Base-by-base conservation (phyloP, 1,140 invertebrate species). In the Caenorhabditis latens region DNA sequence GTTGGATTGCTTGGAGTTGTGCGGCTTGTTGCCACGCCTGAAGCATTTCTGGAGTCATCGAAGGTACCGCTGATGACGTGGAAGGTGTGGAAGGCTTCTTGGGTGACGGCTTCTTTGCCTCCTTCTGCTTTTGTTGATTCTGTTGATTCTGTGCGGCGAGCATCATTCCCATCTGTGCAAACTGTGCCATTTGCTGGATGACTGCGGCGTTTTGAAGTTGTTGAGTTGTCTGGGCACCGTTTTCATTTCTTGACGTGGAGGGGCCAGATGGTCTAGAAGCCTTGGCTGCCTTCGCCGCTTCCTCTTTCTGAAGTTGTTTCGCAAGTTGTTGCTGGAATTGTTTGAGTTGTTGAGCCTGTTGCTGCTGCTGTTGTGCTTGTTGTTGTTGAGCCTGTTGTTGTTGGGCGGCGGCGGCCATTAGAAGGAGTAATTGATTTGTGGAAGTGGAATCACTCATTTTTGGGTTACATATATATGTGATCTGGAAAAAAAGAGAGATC, bases 371-470 rank as follows among this genome's bases (percentile, higher is more conserved):
- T 5, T 24, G n/a, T 13, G 8, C 8, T 65, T 43, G 58, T 40
- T 65, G 84, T 46, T 84, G 85, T 13, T 86, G 85, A 21, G 82
- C 71, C 32, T 86, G 86, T 40, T 63, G 46, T 46, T 71, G 65
- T 46, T 71, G 65, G 8, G n/a, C n/a, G n/a, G 65, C 65, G 2
- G 63, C 63, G n/a, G 71, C 71, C 11, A 79, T 48, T 7, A 79
- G 71, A 53, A 79, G 71, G 9, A 79, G 46, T 7, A 79, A n/a
- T 9, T 79, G 71, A 53, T 79, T 79, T 16, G 71, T 50, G 14
- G 50, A 8, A 61, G 57, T 16, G 57, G 19, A 24, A 61, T 32
- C 32, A 32, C 32, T 32, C 32, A 32, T 32, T 32, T 32, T 32
- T 32, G 32, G 32, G 32, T 32, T 32, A 32, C 32, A 32, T 32